Conservation (phyloP, 23 tunicate species). For the Halocynthia roretzi region DNA sequence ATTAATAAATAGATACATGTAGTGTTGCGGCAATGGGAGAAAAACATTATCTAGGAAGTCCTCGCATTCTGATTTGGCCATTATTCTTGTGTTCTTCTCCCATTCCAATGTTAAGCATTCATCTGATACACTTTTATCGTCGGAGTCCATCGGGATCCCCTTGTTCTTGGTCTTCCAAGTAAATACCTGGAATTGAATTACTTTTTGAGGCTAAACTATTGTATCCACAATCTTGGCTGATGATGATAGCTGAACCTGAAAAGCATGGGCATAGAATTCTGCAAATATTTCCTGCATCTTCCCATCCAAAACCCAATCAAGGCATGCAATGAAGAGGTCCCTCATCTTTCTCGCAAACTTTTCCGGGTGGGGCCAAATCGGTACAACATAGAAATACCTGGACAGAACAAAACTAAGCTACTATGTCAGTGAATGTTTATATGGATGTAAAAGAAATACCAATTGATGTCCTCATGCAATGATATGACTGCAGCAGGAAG, state of each 20-base stretch:
- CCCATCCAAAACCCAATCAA: conserved; percentile 33
- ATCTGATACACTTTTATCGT: background rate
- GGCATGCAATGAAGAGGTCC: conserved; percentile 17
- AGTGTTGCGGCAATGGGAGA: background rate
- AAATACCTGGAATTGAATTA: background rate
- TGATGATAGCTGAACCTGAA: conserved; percentile 20
- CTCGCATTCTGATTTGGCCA: background rate
- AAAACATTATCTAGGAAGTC: conserved; percentile 1
- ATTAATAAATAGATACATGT: background rate
- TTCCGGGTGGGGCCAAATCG: conserved; percentile 15
- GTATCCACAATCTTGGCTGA: background rate
- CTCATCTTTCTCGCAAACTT: conserved; percentile 16
- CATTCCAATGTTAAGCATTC: background rate
- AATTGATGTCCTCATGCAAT: conserved; percentile 20
- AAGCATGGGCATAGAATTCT: conserved; percentile 20
- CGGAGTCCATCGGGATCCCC: background rate
- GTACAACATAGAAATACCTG: conserved; percentile 30
- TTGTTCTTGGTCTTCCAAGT: background rate
- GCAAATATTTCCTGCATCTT: conserved; percentile 19
- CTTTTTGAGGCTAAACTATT: background rate
- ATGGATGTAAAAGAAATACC: conserved; percentile 13
- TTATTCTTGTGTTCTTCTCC: background rate
- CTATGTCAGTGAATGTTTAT: background rate
- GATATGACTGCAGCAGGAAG: conserved; percentile 24
- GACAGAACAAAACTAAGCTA: background rate